Conservation (phyloP, 1,140 invertebrate genomes). For the Bombus ignitus region DNA sequence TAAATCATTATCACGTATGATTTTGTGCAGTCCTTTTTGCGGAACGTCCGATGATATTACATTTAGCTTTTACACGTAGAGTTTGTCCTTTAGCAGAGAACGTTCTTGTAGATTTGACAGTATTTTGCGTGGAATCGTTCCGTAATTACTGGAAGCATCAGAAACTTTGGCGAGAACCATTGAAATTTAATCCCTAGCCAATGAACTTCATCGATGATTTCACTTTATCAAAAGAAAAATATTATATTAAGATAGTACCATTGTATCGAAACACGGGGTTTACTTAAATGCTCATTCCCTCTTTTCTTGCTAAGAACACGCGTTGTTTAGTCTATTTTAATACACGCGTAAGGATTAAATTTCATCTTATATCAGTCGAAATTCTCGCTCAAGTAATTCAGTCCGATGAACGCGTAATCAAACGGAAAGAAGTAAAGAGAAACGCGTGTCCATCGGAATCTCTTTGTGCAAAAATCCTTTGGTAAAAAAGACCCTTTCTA, state of each 20-base stretch:
- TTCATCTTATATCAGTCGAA: background rate
- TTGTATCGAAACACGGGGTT: constrained; percentile 8
- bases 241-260: background rate
- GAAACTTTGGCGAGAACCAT: constrained; percentile 31
- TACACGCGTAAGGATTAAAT: background rate
- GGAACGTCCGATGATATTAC: constrained; percentile 36
- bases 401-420: constrained; percentile 6
- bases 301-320: background rate
- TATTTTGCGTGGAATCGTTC: constrained; percentile 2
- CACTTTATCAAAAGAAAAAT: too few relatives aligned
- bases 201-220: background rate
- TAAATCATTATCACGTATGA: constrained; percentile 55
- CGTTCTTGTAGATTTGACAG: constrained; percentile 1
- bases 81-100: background rate
- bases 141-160: constrained; percentile 54
- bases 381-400: constrained; percentile 16
- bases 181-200: background rate
- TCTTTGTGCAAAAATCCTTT: background rate
- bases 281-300: background rate
- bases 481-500: background rate
- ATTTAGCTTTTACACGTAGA: constrained; percentile 11
- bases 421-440: background rate
- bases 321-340: background rate
- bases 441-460: background rate
- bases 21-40: constrained; percentile 50